Evolutionary conservation across 2,113 vertebrate species (phyloP), one percentile per base, ranked within the genome.

Genomic region (Leptodactylus fuscus): DNA sequence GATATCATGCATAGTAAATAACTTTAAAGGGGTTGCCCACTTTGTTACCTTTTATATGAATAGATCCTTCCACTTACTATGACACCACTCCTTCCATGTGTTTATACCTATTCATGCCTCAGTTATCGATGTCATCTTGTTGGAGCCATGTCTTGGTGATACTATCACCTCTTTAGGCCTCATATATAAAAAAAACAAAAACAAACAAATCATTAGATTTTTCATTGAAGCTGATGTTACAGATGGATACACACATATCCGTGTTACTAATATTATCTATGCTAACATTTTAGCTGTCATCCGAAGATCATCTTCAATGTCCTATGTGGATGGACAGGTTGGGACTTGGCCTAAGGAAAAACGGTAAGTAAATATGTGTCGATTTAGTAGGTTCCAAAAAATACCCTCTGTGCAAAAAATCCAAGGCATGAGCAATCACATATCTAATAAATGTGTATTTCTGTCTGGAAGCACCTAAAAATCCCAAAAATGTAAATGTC

Each of bases 291-390:
- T 71, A 99, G 98, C 96, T 91, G 94, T 95, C 88, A 98, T 99
- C 88, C 97, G 94, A 90, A 95, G 96, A 88, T 99, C 98, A 85
- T 93, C 96, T n/a, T 99, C 97, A 36, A 97, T 99, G 98, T 98
- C 98, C 78, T 98, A 98, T 15, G 96, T 98, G 71, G 98, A 99
- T 88, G 95, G 97, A n/a, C 96, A 96, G 90, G 94, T 97, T 69
- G 97, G 97, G 62, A 98, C 98, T 0, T 99, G 97, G 97, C 97
- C 97, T 78, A 99, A 98, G 93, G 97, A 99, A 88, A 98, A 98
- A 92, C 94, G 96, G 98, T 97, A 89, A 90, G 73, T 15, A 78
- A 71, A 51, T n/a, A n/a, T n/a, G n/a, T n/a, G 16, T 18, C 18
- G 58, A 12, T 27, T 60, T 10, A 27, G 58, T 13, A 27, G n/a